A percentile compares a stretch with the other conserved stretches of the same genome.
Conservation (phyloP, 1,140 invertebrate species). For the Eufriesea mexicana region DNA sequence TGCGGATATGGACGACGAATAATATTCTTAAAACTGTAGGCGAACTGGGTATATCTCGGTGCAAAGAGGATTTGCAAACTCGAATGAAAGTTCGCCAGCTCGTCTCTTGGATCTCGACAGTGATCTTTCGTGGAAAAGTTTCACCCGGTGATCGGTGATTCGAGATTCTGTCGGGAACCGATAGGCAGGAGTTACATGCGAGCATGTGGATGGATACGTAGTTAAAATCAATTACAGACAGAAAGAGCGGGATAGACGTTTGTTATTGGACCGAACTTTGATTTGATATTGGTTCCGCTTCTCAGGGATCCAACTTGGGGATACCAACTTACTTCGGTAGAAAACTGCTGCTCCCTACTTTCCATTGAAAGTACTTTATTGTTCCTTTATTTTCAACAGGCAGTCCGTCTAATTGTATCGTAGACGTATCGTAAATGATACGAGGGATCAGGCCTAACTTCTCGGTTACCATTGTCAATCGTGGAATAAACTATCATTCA, state of each 20-base stretch:
- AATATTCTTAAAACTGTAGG: slow-evolving; percentile 53
- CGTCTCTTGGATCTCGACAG: slow-evolving; percentile 38
- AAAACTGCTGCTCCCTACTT: not conserved
- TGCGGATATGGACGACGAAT: slow-evolving; percentile 42
- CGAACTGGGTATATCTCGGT: slow-evolving; percentile 30
- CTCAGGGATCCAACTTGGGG: not conserved
- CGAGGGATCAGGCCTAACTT: too few species aligned
- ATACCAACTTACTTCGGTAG: not conserved
- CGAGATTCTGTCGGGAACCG: slow-evolving; percentile 40
- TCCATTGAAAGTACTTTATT: not conserved
- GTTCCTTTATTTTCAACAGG: not conserved
- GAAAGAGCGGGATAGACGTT: slow-evolving; percentile 11
- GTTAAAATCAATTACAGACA: slow-evolving; percentile 52
- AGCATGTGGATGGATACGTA: slow-evolving; percentile 37
- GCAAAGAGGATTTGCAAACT: slow-evolving; percentile 60
- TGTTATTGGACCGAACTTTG: slow-evolving; percentile 49
- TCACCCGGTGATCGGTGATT: slow-evolving; percentile 45
- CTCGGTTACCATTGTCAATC: too few species aligned
- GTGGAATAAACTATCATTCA: too few species aligned
- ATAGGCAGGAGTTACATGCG: slow-evolving; percentile 25
- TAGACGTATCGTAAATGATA: too few species aligned
- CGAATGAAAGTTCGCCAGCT: slow-evolving; percentile 51
- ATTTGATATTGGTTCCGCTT: slow-evolving; percentile 40
- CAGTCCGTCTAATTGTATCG: not conserved
- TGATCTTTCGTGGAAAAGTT: slow-evolving; percentile 55